Base-by-base conservation (phyloP, 1,140 invertebrate genomes). In the Notospermus geniculatus region DNA sequence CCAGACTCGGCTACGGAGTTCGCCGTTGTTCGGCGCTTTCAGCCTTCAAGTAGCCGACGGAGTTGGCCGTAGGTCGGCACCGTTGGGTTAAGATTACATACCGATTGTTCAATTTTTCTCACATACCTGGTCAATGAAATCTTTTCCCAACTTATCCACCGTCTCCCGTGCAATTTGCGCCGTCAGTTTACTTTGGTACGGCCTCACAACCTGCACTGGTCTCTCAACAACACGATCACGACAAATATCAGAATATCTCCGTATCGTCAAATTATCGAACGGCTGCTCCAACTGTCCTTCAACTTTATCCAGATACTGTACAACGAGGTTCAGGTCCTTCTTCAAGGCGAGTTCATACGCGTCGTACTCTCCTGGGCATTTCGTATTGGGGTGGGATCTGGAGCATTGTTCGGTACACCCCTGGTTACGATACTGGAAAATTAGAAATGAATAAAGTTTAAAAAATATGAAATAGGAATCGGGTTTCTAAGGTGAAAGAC, bases 251-350 rank as follows among this genome's bases (percentile, higher is more conserved):
- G 27, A 57, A 64, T 30, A 53, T 59, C 19, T 62, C 67, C 17
- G 64, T 64, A 27, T 50, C 32, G 4, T 66, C 53, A n/a, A 66
- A 45, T 50, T 62, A 41, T 29, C 55, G 32, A 19, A 54, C 41
- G 1, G 67, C 64, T 28, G 66, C 64, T 15, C 59, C 52, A 0
- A 61, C 67, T 0, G 59, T 62, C 23, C 58, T 64, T 59, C 25
- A 19, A 59, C 29, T 30, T 53, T 54, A 22, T 39, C 43, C 17
- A 43, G 39, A 29, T 54, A 25, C 25, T 59, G 60, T 61, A 55
- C 62, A 53, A 57, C 54, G 28, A 32, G 28, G 19, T 29, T 54
- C 39, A 30, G 45, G 32, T 36, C 59, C 36, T 67, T 64, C 43
- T 60, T 45, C 23, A 50, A 1, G 46, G 45, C 13, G 41, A 60